Base-by-base conservation (phyloP, 2,888 invertebrate genomes). In the Dicyrtomina minuta region DNA sequence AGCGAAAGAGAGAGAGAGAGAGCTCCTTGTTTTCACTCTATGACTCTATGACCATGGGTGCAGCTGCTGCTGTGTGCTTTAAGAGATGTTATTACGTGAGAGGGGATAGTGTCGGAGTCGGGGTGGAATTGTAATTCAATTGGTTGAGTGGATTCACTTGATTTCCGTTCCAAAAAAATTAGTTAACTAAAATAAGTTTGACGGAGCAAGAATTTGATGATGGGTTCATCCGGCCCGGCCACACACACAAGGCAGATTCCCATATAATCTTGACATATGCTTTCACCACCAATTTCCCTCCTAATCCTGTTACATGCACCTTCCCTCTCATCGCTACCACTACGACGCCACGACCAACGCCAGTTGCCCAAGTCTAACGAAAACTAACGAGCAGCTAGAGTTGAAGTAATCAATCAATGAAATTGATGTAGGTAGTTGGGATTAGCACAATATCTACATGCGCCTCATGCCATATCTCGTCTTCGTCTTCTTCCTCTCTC, bases 351-450 rank as follows among this genome's bases (percentile, higher is more conserved):
- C 33, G 33, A 33, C 33, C 33, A 3, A 33, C 33, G 33, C 33
- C 8, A n/a, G n/a, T n/a, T n/a, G n/a, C 33, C 33, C 33, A 33
- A 33, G 33, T 33, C 33, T 8, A 5, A 33, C 33, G 33, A 33
- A n/a, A 5, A 33, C 33, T 33, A 33, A 33, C 33, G 33, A 33
- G 33, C 33, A 33, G 33, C 33, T 33, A 5, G 27, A 51, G 51
- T 64, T 51, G 53, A 22, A 39, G 64, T 49, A 64, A 64, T 64
- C 64, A 64, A 64, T 64, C 64, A 64, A 64, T 49, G 39, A 46
- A 43, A 61, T 61, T 61, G 46, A 61, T 61, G 61, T 15, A 15
- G 59, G 61, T 15, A 15, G 59, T 26, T 17, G 51, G 61, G 61
- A 61, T 61, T 61, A 61, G 26, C 8, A 8, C 24, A 15, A 26